These are phyloP conservation scores for Serripes groenlandicus DNA, from an alignment of 2,888 invertebrate genomes.

Conservation along the genomic window DNA sequence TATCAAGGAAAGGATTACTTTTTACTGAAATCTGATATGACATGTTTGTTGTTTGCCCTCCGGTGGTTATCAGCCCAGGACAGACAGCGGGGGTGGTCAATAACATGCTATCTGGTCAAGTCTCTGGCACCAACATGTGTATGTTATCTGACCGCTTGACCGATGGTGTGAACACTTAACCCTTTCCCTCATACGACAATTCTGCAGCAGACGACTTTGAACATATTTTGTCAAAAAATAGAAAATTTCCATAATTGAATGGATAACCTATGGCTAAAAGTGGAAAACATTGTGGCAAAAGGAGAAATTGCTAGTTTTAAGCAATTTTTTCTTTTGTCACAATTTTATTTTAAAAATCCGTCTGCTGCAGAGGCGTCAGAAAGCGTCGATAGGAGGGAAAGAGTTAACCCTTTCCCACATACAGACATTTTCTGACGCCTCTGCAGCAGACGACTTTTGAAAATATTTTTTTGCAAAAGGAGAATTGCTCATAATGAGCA, in stretches of 20 bases:
- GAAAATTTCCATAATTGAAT: too few species aligned
- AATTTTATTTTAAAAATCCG: background rate
- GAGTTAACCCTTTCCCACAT: background rate
- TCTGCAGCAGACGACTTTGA: background rate
- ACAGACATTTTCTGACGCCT: background rate
- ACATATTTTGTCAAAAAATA: too few species aligned
- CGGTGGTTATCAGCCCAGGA: background rate
- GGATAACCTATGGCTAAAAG: background rate
- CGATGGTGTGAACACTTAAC: background rate
- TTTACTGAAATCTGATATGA: background rate
- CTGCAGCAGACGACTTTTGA: background rate
- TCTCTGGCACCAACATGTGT: background rate
- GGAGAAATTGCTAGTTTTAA: background rate
- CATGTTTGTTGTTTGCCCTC: background rate
- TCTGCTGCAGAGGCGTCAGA: background rate
- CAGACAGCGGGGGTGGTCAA: background rate
- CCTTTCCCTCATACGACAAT: background rate
- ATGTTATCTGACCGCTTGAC: background rate
- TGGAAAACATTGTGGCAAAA: background rate
- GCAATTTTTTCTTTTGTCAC: background rate
- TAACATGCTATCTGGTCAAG: background rate
- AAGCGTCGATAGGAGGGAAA: background rate
- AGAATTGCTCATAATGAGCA: background rate
- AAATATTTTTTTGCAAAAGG: background rate
- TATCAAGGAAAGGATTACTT: too few species aligned